These are phyloP conservation scores for Globicephala melas DNA, from an alignment of 2,113 vertebrate species.

Conservation along the genomic window DNA sequence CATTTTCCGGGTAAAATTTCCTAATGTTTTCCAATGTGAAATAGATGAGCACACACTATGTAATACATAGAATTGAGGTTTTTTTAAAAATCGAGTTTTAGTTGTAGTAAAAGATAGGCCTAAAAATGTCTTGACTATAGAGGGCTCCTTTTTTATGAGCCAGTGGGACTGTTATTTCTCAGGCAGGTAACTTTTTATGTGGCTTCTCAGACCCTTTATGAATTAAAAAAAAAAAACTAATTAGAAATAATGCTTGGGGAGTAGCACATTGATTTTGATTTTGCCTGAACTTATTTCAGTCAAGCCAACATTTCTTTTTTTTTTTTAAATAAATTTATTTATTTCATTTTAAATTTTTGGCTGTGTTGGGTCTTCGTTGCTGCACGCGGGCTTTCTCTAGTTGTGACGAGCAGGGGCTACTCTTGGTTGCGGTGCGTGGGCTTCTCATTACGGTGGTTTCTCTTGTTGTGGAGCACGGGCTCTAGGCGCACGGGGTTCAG, in stretches of 20 bases:
- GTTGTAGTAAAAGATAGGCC: background rate
- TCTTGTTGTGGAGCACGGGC: no score
- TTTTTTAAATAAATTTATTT: no score
- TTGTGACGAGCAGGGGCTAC: no score
- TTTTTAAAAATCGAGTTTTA: background rate
- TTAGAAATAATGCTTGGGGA: background rate
- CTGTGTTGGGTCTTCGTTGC: no score
- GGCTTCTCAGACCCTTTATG: background rate
- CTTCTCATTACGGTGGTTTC: no score
- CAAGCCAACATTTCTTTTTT: background rate
- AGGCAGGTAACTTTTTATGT: background rate
- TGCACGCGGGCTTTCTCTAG: no score
- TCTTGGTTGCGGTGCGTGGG: no score
- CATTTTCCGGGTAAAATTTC: background rate
- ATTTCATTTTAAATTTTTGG: no score
- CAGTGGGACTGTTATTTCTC: background rate
- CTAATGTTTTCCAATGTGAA: background rate
- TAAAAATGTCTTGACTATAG: background rate
- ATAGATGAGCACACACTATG: background rate
- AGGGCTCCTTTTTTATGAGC: background rate
- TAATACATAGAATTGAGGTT: background rate
- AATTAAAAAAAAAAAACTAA: background rate
- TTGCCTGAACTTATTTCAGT: background rate
- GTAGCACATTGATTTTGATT: background rate
- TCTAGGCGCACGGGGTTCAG: no score